Evolutionary conservation across 2,797 vertebrate genomes (phyloP).

Genomic region (Manis javanica): DNA sequence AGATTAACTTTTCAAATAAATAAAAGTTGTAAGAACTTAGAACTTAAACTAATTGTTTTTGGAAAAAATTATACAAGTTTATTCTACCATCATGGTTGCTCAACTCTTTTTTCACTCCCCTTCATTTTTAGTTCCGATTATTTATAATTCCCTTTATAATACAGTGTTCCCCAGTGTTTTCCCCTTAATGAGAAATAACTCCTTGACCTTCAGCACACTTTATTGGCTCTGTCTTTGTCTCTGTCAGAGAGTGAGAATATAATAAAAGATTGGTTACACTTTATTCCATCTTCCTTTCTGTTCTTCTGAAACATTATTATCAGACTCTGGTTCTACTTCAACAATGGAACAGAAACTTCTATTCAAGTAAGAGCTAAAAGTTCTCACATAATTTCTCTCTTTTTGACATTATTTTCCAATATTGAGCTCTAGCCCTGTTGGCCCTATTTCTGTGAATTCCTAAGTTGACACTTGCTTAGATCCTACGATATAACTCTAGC

Average conservation of each 20-base stretch:
- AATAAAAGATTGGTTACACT: not conserved
- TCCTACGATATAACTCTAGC: too few species aligned
- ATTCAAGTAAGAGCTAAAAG: not conserved
- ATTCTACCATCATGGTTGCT: not conserved
- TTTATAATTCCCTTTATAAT: not conserved
- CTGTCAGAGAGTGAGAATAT: not conserved
- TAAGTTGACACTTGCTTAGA: not conserved
- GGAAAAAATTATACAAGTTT: not conserved
- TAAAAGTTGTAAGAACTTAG: not conserved
- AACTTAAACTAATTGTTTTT: not conserved
- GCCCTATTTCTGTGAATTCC: not conserved
- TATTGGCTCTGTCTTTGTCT: not conserved
- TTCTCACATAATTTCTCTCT: not conserved
- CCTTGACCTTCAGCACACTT: not conserved
- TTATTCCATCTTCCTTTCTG: not conserved
- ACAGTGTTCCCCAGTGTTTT: not conserved
- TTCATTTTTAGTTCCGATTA: not conserved
- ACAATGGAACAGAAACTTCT: not conserved
- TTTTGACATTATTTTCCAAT: not conserved
- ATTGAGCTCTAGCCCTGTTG: not conserved
- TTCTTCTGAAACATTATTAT: not conserved
- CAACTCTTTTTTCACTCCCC: not conserved
- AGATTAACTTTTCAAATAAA: slow-evolving; percentile 1
- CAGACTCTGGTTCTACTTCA: not conserved
- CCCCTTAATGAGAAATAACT: not conserved